Base-by-base conservation (phyloP, 2,888 invertebrate species). In the Matsumyia berberina region DNA sequence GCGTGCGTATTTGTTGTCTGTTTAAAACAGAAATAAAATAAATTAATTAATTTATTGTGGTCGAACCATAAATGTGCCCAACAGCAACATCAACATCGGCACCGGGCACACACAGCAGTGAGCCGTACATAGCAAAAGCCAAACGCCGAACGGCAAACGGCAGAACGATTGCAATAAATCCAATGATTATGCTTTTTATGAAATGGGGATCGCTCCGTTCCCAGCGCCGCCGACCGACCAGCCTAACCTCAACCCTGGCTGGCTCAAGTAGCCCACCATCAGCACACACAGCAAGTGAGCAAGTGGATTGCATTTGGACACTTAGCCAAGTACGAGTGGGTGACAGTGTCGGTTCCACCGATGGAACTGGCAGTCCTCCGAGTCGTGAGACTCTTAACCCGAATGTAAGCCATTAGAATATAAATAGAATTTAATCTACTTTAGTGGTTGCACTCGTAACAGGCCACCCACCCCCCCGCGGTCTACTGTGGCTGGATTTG, bases 31-130 rank as follows among this genome's bases (percentile, higher is more conserved):
- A 79, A 85, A 85, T 85, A 80, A 85, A 80, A 80, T 85, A 85
- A 85, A 85, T 80, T 85, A 85, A 85, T 85, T 85, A 85, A 80
- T 85, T 85, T 85, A 85, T 85, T 85, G 74, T 80, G 85, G 85
- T 80, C 69, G 80, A 76, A 80, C 74, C 62, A 70, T 85, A 76
- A 85, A 85, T 85, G 85, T 64, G 58, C 62, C 79, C 83, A 85
- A 70, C 78, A 85, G 73, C 78, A 72, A 73, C 62, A 83, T 46
- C 46, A 60, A 51, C 81, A 60, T 15, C 57, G 12, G 51, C 44
- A 44, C 31, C 60, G 53, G 55, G 60, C 39, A 55, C 64, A 58
- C 58, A 62, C 31, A 12, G 29, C 8, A 24, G 24, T 4, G 4
- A 24, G 24, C 6, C 17, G 15, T 46, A 62, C 46, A 46, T 42